A percentile compares a stretch with the other conserved stretches of the same genome.
Conservation (phyloP, 2,797 vertebrate species). For the Mormyrops attenuatus region DNA sequence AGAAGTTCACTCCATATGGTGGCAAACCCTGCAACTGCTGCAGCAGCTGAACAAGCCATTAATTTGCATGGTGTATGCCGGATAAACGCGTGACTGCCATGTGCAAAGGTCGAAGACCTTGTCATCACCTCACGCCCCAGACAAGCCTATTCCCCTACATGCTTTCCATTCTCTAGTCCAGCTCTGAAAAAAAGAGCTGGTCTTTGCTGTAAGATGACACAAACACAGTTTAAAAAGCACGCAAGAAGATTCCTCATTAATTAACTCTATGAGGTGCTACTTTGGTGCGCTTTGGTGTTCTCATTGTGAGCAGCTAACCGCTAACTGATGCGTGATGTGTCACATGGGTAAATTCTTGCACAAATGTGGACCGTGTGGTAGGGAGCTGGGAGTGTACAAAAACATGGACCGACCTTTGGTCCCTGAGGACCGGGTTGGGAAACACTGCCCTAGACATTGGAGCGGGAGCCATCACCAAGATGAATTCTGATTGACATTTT, state of each 20-base stretch:
- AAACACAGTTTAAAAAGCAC: background rate
- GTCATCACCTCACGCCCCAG: background rate
- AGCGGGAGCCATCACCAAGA: background rate
- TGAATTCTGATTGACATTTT: background rate
- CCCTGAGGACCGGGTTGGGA: background rate
- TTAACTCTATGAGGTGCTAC: background rate
- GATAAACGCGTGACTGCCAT: background rate
- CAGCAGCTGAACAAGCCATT: background rate
- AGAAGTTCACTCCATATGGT: background rate
- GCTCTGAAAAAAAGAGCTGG: background rate
- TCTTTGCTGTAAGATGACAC: background rate
- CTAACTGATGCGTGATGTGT: background rate
- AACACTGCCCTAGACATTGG: background rate
- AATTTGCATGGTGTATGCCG: background rate
- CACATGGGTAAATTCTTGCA: background rate
- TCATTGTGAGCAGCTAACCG: background rate
- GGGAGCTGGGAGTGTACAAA: background rate
- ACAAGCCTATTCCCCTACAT: background rate
- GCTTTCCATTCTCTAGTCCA: background rate
- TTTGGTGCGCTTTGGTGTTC: background rate
- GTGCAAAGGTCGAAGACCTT: slow-evolving; percentile 1
- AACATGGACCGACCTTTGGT: background rate
- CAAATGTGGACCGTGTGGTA: background rate
- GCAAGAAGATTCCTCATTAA: background rate
- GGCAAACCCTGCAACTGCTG: background rate